phyloP scores from a whole-genome alignment of 2,113 vertebrate genomes.

The Marmota monax region DNA sequence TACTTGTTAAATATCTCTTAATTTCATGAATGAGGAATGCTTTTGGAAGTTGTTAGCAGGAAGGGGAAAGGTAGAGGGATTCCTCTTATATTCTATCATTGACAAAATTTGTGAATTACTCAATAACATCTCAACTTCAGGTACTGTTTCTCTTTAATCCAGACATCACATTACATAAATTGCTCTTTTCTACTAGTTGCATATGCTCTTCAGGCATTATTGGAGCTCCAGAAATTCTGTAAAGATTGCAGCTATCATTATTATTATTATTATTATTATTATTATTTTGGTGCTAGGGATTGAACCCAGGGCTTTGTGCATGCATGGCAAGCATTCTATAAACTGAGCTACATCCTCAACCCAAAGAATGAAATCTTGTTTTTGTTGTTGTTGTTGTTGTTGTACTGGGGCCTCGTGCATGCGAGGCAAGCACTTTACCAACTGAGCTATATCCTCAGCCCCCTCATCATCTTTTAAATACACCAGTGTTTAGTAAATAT shows the following conservation, averaged over 20 bases:
- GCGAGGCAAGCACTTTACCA: too few relatives aligned
- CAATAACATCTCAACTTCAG: slow-evolving; percentile 28
- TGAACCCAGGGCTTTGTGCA: too few relatives aligned
- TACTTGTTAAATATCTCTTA: neutral
- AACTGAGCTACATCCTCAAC: too few relatives aligned
- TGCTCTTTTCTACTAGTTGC: neutral
- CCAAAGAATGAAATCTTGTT: too few relatives aligned
- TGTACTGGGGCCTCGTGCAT: too few relatives aligned
- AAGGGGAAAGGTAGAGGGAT: neutral
- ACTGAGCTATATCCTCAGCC: too few relatives aligned
- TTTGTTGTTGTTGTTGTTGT: too few relatives aligned
- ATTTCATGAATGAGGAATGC: neutral
- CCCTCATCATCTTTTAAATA: neutral
- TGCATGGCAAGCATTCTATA: too few relatives aligned
- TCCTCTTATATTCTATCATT: neutral
- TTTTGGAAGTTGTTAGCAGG: neutral
- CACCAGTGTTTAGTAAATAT: slow-evolving; percentile 1
- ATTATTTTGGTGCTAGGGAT: too few relatives aligned
- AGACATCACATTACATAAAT: neutral
- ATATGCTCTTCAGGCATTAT: neutral
- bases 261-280: too few relatives aligned
- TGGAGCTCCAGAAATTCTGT: neutral
- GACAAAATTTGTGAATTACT: neutral
- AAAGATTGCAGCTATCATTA: neutral
- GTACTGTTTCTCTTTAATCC: slow-evolving; percentile 31